A percentile compares a stretch with the other conserved stretches of the same genome.
Conservation (phyloP, 1,140 invertebrate genomes). For the Zaprionus ghesquierei region DNA sequence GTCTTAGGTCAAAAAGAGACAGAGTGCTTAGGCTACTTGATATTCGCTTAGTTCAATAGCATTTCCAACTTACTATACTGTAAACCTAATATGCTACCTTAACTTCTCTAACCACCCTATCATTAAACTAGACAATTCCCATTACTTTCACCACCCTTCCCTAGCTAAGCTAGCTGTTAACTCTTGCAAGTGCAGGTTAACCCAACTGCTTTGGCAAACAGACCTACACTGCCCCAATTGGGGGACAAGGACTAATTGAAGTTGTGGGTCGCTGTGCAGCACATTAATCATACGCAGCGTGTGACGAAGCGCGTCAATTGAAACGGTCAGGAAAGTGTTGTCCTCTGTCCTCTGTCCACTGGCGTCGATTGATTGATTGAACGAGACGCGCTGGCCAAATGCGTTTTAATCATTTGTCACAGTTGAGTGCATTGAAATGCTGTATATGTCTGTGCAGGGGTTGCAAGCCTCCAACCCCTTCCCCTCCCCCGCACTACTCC, state of each 20-base stretch:
- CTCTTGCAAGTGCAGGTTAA: background rate
- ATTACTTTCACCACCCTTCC: background rate
- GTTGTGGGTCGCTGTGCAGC: background rate
- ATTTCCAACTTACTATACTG: no score
- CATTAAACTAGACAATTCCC: background rate
- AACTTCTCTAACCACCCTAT: background rate
- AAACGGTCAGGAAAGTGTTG: background rate
- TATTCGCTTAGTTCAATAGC: no score
- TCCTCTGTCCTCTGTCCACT: background rate
- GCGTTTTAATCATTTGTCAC: constrained; percentile 57
- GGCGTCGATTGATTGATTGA: constrained; percentile 28
- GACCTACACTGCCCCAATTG: no score
- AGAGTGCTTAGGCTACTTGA: no score
- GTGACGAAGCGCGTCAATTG: background rate
- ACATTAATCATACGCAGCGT: background rate
- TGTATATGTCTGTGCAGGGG: background rate
- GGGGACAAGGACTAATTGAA: background rate
- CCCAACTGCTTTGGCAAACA: no score
- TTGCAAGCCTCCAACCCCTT: background rate
- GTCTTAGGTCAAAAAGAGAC: no score
- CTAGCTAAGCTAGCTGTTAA: background rate
- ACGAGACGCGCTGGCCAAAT: constrained; percentile 40
- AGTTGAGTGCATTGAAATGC: background rate
- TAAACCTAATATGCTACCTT: no score
- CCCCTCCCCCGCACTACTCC: no score